A percentile compares a stretch with the other conserved stretches of the same genome.
Evolutionary conservation across 1,140 invertebrate species (phyloP).

Genomic region (Planococcus citri): DNA sequence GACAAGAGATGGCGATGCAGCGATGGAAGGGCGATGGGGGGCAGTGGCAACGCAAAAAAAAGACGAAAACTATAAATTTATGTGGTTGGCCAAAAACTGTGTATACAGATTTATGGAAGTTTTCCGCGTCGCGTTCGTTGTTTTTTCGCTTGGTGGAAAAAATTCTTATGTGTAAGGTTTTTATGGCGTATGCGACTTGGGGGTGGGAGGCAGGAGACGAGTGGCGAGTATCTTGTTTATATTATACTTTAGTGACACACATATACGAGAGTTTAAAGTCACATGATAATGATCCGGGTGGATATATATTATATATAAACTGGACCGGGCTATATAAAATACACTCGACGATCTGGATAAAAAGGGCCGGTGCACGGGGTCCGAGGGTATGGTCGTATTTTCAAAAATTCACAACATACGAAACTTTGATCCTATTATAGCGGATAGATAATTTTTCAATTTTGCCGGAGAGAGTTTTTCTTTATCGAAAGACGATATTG

Average conservation of each 20-base stretch:
- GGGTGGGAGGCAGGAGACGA: too few species aligned
- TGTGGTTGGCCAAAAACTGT: neutral
- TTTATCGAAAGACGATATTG: slow-evolving; percentile 11
- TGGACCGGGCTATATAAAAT: neutral
- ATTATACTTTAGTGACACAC: slow-evolving; percentile 4
- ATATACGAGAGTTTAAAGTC: slow-evolving; percentile 12
- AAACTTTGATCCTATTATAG: slow-evolving; percentile 16
- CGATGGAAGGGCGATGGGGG: too few species aligned
- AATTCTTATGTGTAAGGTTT: neutral
- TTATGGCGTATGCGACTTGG: neutral
- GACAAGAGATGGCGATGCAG: neutral
- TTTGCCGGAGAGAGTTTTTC: neutral
- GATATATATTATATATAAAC: neutral
- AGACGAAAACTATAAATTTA: slow-evolving; percentile 13
- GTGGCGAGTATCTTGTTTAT: slow-evolving; percentile 15
- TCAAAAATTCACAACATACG: neutral
- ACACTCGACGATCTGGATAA: neutral
- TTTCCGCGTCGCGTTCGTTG: neutral
- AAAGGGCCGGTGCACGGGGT: neutral
- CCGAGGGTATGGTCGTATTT: neutral
- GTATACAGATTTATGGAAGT: slow-evolving; percentile 5
- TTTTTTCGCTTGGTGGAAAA: neutral
- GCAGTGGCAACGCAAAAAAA: too few species aligned
- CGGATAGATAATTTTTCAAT: slow-evolving; percentile 16
- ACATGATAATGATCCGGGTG: neutral